Conservation (phyloP, 2,888 invertebrate species). For the Drosophila pegasa region DNA sequence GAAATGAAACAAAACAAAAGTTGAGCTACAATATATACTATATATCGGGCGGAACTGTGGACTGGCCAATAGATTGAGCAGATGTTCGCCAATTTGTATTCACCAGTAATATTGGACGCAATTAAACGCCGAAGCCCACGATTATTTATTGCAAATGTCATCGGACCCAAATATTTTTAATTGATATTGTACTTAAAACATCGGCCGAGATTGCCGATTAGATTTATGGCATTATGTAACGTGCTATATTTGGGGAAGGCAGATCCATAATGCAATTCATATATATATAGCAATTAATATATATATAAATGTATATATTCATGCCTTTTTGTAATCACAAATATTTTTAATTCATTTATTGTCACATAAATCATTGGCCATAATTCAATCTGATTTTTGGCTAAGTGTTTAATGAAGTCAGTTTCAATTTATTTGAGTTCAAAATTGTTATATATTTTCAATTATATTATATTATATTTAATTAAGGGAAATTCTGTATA, state of each 20-base stretch:
- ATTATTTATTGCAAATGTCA: conserved; percentile 52
- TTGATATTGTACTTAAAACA: conserved; percentile 43
- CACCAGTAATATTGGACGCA: conserved; percentile 33
- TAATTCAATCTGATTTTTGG: not conserved
- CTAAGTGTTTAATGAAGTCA: not conserved
- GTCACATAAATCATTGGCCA: not conserved
- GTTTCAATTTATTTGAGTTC: not conserved
- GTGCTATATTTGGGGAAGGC: not conserved
- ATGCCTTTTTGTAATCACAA: not conserved
- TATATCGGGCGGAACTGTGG: not conserved
- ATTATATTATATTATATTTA: no score
- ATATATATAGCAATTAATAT: not conserved
- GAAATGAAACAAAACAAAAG: conserved; percentile 3
- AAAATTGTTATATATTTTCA: not conserved
- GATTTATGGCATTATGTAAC: conserved; percentile 31
- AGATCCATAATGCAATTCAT: not conserved
- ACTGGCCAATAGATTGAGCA: conserved; percentile 8
- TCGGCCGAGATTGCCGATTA: conserved; percentile 48
- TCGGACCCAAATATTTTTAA: conserved; percentile 37
- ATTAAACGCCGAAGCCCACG: conserved; percentile 19
- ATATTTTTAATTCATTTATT: not conserved
- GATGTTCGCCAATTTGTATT: conserved; percentile 31
- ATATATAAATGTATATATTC: not conserved
- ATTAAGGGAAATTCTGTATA: no score
- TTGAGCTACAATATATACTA: conserved; percentile 4